Conservation (phyloP, 2,797 vertebrate genomes). For the Cyclura pinguis region DNA sequence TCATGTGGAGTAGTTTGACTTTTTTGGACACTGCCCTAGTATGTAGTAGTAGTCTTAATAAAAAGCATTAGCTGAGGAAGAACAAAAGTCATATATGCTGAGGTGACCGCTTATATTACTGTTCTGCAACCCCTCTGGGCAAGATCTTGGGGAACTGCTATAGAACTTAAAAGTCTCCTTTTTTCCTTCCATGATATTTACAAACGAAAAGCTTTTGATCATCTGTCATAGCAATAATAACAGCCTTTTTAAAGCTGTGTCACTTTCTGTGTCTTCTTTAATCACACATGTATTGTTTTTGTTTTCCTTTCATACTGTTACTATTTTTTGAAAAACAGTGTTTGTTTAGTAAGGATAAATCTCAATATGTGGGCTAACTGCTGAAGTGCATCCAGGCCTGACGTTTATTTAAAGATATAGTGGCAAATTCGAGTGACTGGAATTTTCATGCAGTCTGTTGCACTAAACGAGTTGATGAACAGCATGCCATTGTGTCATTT, state of each 20-base stretch:
- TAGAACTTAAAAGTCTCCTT: background rate
- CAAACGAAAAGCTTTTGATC: background rate
- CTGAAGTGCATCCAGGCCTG: slow-evolving; percentile 17
- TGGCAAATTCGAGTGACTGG: slow-evolving; percentile 1
- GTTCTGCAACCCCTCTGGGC: background rate
- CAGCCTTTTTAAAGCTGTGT: background rate
- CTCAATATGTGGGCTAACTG: background rate
- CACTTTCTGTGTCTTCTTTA: background rate
- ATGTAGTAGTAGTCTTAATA: background rate
- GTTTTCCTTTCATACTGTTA: slow-evolving; percentile 4
- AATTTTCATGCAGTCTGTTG: background rate
- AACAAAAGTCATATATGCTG: background rate
- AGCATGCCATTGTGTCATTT: background rate
- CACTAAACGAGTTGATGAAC: background rate
- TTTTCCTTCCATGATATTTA: background rate
- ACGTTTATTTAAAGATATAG: background rate
- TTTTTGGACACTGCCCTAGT: background rate
- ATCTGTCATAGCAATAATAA: background rate
- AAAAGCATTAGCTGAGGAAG: background rate
- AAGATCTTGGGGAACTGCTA: background rate
- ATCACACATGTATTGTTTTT: slow-evolving; percentile 1
- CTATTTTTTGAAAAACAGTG: slow-evolving; percentile 4
- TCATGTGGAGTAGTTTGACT: background rate
- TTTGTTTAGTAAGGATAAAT: slow-evolving; percentile 9
- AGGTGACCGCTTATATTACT: background rate